phyloP scores from a whole-genome alignment of 2,888 invertebrate species.

The Ptilodon capucinus region DNA sequence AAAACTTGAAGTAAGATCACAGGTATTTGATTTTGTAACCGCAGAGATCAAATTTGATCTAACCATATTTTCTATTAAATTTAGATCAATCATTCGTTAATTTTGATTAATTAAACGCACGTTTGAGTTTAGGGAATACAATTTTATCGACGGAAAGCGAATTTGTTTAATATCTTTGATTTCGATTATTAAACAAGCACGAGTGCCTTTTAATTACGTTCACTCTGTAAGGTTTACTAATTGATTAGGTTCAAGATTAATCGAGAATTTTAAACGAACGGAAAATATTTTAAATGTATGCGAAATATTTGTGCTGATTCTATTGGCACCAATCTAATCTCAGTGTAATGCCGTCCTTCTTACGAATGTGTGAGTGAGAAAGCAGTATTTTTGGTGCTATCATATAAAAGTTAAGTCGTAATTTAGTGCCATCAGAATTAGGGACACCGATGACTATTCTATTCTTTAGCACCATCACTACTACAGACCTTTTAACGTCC shows the following conservation, averaged over 20 bases:
- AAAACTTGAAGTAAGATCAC: neutral
- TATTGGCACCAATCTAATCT: no score
- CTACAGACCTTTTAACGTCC: no score
- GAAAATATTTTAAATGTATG: neutral
- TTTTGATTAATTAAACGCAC: slow-evolving; percentile 23
- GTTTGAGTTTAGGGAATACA: slow-evolving; percentile 10
- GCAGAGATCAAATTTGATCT: neutral
- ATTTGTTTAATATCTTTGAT: slow-evolving; percentile 17
- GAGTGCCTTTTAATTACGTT: slow-evolving; percentile 11
- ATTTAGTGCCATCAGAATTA: no score
- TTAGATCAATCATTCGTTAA: slow-evolving; percentile 6
- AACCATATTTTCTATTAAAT: neutral
- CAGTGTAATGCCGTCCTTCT: no score
- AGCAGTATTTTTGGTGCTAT: no score
- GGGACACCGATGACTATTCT: no score
- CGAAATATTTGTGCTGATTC: no score
- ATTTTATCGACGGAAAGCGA: slow-evolving; percentile 10
- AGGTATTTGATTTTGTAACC: neutral
- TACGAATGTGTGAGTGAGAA: no score
- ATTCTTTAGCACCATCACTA: no score
- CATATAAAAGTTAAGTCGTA: no score
- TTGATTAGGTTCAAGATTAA: neutral
- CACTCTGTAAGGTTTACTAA: slow-evolving; percentile 2
- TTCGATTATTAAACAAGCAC: slow-evolving; percentile 11
- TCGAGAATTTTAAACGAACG: neutral